Evolutionary conservation across 2,888 invertebrate species (phyloP), one percentile per base, ranked within the genome.

Genomic region (Yponomeuta malinellus): DNA sequence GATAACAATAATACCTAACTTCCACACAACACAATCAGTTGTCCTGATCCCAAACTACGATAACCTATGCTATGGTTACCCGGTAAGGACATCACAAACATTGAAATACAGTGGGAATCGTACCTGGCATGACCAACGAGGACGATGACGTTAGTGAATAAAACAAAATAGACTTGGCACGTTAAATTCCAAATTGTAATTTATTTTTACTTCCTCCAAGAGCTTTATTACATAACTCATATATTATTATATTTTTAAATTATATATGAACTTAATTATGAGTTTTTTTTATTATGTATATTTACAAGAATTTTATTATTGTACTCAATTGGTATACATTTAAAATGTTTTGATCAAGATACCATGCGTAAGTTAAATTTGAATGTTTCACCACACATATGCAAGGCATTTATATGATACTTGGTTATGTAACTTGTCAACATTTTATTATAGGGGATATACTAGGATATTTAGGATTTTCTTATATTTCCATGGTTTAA

Each of bases 141-240:
- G 43, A 43, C 6, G 43, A 43, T 8, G 8, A 8, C 43, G 9
- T 4, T 43, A 43, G 5, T 15, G 31, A 68, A 68, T 68, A 52
- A 68, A 68, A 68, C 52, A 29, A 68, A 68, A 29, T 64, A 64
- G 48, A 79, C 82, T 91, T 91, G 91, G 91, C 91, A 91, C 91
- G 83, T 91, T 90, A 85, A 90, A 87, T 90, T 91, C 86, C 89
- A 91, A 91, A 89, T 86, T 79, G 81, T 86, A 83, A 83, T 90
- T 90, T 91, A 90, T 90, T 72, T 84, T 83, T 85, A 84, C 78
- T 70, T 64, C 37, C 77, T 79, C 77, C 77, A 83, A 52, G 23
- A 69, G 31, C 48, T 69, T 33, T n/a, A 37, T 63, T 70, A 70
- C 48, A 70, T 63, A 37, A 15, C 48, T 37, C 33, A 37, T 10